Conservation (phyloP, 2,888 invertebrate species). For the Dasysyrphus tricinctus region DNA sequence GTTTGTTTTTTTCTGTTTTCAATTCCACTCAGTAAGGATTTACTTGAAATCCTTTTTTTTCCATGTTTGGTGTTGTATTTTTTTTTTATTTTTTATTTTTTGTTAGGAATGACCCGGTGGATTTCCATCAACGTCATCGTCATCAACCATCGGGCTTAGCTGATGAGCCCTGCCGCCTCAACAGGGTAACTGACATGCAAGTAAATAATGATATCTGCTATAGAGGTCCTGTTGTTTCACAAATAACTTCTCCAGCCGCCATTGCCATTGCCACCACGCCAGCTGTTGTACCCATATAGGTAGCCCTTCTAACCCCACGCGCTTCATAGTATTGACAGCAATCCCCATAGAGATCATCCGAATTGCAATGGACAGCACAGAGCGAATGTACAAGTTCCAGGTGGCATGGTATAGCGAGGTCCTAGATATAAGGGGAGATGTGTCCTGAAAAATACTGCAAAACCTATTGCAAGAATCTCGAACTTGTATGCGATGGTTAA, state of each 20-base stretch:
- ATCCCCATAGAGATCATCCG: constrained; percentile 59
- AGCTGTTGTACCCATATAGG: neutral
- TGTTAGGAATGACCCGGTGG: constrained; percentile 41
- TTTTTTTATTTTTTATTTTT: neutral
- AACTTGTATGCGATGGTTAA: constrained; percentile 54
- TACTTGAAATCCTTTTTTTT: constrained; percentile 26
- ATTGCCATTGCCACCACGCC: neutral
- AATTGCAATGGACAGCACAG: constrained; percentile 60
- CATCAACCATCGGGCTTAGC: constrained; percentile 51
- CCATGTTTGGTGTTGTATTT: neutral
- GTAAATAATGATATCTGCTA: constrained; percentile 69
- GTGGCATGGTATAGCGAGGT: neutral
- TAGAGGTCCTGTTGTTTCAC: constrained; percentile 49
- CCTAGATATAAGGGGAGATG: neutral
- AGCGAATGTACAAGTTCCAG: constrained; percentile 29
- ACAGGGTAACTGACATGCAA: constrained; percentile 58
- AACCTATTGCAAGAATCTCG: constrained; percentile 42
- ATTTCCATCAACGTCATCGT: constrained; percentile 71
- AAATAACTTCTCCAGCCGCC: constrained; percentile 53
- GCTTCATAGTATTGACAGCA: constrained; percentile 56
- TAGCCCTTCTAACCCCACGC: neutral
- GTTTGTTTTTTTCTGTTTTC: constrained; percentile 9
- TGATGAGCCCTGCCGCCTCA: constrained; percentile 40
- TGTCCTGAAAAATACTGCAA: constrained; percentile 10
- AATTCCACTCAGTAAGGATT: constrained; percentile 21